Conservation (phyloP, 2,888 invertebrate species). For the Clusia tigrina region DNA sequence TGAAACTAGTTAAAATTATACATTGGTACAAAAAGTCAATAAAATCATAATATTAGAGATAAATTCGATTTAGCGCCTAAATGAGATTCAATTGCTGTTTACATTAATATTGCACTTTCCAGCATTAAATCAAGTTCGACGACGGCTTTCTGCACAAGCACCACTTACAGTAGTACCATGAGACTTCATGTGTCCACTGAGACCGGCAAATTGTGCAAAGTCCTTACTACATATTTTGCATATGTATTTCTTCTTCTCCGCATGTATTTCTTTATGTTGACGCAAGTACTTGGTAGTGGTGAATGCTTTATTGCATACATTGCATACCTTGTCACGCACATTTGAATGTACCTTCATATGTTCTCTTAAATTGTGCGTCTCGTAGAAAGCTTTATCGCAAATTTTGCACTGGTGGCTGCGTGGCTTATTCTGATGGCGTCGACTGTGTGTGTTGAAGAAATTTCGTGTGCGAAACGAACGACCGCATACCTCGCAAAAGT, state of each 20-base stretch:
- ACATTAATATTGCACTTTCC: too few species aligned
- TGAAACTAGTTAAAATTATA: too few species aligned
- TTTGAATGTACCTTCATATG: constrained; percentile 53
- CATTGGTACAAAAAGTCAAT: too few species aligned
- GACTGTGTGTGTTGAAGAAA: constrained; percentile 51
- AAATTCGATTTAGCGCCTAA: too few species aligned
- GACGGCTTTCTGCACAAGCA: not conserved
- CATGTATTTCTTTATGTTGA: constrained; percentile 48
- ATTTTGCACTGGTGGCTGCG: constrained; percentile 44
- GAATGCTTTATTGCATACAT: constrained; percentile 45
- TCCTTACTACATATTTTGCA: constrained; percentile 5
- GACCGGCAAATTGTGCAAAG: not conserved
- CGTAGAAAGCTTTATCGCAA: constrained; percentile 52
- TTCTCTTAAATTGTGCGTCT: constrained; percentile 53
- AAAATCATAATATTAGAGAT: too few species aligned
- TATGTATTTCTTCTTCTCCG: constrained; percentile 38
- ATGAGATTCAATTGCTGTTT: too few species aligned
- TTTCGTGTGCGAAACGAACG: constrained; percentile 52
- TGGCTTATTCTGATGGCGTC: constrained; percentile 35
- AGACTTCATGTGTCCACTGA: not conserved
- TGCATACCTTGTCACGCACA: constrained; percentile 47
- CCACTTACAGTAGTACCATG: not conserved
- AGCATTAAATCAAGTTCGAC: too few species aligned
- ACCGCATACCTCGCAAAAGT: constrained; percentile 55
- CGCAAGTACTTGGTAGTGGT: constrained; percentile 50